phyloP scores from a whole-genome alignment of 2,888 invertebrate species.

The Drosophila recens region DNA sequence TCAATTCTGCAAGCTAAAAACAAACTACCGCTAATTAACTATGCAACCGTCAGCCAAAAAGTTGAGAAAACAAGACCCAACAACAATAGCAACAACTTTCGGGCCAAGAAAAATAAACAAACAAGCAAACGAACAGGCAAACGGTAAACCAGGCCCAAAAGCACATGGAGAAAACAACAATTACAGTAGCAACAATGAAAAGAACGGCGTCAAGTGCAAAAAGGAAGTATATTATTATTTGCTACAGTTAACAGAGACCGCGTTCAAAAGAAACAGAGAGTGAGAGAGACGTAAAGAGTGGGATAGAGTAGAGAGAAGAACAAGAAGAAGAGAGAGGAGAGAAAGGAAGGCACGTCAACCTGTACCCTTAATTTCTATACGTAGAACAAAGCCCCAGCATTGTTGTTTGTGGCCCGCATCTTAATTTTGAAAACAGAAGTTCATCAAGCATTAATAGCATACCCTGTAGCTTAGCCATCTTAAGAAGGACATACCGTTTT shows the following conservation, averaged over 20 bases:
- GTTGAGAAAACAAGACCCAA: conserved; percentile 33
- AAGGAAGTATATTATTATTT: conserved; percentile 64
- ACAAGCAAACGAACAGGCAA: conserved; percentile 25
- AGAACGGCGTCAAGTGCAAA: conserved; percentile 46
- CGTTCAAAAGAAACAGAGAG: conserved; percentile 10
- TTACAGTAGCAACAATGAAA: conserved; percentile 16
- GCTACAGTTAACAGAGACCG: conserved; percentile 66
- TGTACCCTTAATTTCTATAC: conserved; percentile 6
- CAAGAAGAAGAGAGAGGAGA: neutral
- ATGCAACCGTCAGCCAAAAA: conserved; percentile 43
- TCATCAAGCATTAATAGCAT: conserved; percentile 35
- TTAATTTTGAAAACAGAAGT: conserved; percentile 43
- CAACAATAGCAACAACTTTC: conserved; percentile 35
- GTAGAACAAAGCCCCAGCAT: conserved; percentile 14
- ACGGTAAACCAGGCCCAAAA: conserved; percentile 32
- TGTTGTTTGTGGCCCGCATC: conserved; percentile 24
- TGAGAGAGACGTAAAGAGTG: neutral
- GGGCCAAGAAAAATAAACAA: conserved; percentile 36
- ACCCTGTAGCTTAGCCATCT: conserved; percentile 14
- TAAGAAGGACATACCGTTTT: too few species aligned
- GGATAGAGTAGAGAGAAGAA: neutral
- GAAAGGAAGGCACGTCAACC: conserved; percentile 4
- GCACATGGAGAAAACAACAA: conserved; percentile 44
- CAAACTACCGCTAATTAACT: conserved; percentile 48
- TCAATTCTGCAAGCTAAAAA: conserved; percentile 1